Evolutionary conservation across 1,140 invertebrate species (phyloP).

Genomic region (silkworm (Bombyx mori)): ASM3026992v2 NC_085131.1:5342501-5343000

Average conservation of each 20-base stretch:
- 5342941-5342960: slow-evolving; percentile 89
- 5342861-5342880: slow-evolving; percentile 82
- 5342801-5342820: slow-evolving; percentile 93
- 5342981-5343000: slow-evolving; percentile 91
- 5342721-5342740: slow-evolving; percentile 89
- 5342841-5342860: slow-evolving; percentile 75
- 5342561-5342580: slow-evolving; percentile 88
- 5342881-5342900: slow-evolving; percentile 92
- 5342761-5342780: slow-evolving; percentile 84
- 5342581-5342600: slow-evolving; percentile 73
- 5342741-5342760: slow-evolving; percentile 92
- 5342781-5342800: slow-evolving; percentile 82
- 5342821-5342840: slow-evolving; percentile 83
- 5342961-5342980: slow-evolving; percentile 98
- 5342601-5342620: slow-evolving; percentile 73
- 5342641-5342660: slow-evolving; percentile 81
- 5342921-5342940: slow-evolving; percentile 85
- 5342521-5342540: slow-evolving; percentile 75
- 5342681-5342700: slow-evolving; percentile 89
- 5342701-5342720: slow-evolving; percentile 84
- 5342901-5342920: slow-evolving; percentile 75
- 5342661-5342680: slow-evolving; percentile 97
- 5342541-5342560: slow-evolving; percentile 72
- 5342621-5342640: slow-evolving; percentile 71
- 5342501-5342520: slow-evolving; percentile 66